phyloP scores from a whole-genome alignment of 2,888 invertebrate genomes.

The Agrenia bidenticulata region DNA sequence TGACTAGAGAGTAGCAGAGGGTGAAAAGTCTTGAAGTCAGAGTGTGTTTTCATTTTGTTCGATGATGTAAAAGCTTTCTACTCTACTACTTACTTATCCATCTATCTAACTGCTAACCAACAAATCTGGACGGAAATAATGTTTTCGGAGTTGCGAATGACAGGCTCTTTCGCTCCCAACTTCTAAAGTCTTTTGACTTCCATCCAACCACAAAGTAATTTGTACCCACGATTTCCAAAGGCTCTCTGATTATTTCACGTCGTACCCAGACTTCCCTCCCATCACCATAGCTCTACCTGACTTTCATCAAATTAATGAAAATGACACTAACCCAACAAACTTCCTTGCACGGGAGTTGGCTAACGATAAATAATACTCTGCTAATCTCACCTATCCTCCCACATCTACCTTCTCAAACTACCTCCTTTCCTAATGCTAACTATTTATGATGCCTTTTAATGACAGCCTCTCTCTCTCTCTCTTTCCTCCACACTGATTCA shows the following conservation, averaged over 20 bases:
- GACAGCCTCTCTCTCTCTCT: too few species aligned
- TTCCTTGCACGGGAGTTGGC: constrained; percentile 19
- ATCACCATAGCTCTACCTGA: constrained; percentile 12
- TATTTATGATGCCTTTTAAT: too few species aligned
- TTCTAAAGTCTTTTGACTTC: constrained; percentile 52
- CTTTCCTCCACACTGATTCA: too few species aligned
- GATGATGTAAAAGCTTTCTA: constrained; percentile 25
- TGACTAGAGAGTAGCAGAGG: constrained; percentile 3
- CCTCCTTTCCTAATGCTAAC: too few species aligned
- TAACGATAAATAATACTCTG: background rate
- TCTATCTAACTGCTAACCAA: constrained; percentile 9
- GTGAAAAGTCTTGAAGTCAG: constrained; percentile 37
- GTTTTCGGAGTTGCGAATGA: constrained; percentile 56
- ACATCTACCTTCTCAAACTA: too few species aligned
- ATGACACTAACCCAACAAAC: constrained; percentile 39
- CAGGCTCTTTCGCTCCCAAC: constrained; percentile 41
- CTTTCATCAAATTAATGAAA: constrained; percentile 46
- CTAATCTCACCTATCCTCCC: constrained; percentile 7
- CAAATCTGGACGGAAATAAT: constrained; percentile 55
- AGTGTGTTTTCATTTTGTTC: constrained; percentile 33
- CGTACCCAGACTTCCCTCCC: constrained; percentile 48
- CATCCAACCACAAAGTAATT: constrained; percentile 53
- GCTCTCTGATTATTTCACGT: constrained; percentile 48
- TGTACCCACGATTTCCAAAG: constrained; percentile 40
- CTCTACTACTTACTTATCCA: background rate